Base-by-base conservation (phyloP, 2,888 invertebrate genomes). In the Drosophila ustulata region DNA sequence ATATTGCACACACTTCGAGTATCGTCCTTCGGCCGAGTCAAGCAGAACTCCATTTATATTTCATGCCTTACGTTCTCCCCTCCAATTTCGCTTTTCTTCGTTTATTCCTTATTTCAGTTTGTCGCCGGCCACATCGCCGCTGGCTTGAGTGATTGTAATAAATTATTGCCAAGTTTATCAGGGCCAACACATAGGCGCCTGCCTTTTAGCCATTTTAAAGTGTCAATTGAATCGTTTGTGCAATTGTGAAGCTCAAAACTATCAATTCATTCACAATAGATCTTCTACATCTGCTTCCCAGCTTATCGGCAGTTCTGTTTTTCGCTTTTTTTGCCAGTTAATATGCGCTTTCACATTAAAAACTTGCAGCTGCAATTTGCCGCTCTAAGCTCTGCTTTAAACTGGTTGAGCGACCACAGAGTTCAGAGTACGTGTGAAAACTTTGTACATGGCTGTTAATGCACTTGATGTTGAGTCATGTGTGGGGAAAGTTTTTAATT, bases 61-160 rank as follows among this genome's bases (percentile, higher is more conserved):
- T 71, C 41, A 84, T 74, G 58, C 56, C 28, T 30, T 37, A 50
- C 64, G 51, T 76, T 65, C 58, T 26, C 41, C 25, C 34, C 45
- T n/a, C 25, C 49, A 8, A 37, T 52, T 11, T 26, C 4, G 26
- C 13, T 66, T 62, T 58, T 25, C 11, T 7, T 34, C 7, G 49
- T 43, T 34, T 30, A 4, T 50, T 34, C 37, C 32, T 64, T 43
- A 37, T 23, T 13, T n/a, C 37, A 5, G 37, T 4, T 52, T 41
- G 30, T 66, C 57, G 41, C 67, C 85, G 67, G 66, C 50, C 53
- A 64, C 69, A 58, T 47, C 65, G 58, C 67, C 78, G 56, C 71
- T 73, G 78, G 71, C 80, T 83, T 87, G 88, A 83, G 82, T 78
- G 83, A 87, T 83, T 82, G 85, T 69, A 84, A 87, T 83, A 83